A percentile compares a stretch with the other conserved stretches of the same genome.
Evolutionary conservation across 2,113 vertebrate genomes (phyloP).

Genomic region (Megalops atlanticus): DNA sequence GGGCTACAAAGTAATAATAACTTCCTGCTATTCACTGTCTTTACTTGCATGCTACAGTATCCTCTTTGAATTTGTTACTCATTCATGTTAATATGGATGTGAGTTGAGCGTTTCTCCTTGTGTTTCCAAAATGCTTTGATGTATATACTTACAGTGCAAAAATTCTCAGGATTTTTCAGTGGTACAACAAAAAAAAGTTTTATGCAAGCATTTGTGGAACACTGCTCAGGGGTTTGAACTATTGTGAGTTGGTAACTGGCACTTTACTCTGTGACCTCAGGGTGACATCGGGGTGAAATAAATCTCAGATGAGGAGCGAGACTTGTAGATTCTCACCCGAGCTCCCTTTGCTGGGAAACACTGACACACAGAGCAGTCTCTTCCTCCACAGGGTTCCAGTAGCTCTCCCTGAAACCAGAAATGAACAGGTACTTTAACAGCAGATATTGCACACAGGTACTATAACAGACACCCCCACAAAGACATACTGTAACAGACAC

Average conservation of each 20-base stretch:
- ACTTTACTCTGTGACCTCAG: not conserved
- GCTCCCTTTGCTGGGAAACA: slow-evolving; percentile 82
- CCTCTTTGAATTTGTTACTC: not conserved
- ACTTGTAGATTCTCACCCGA: slow-evolving; percentile 64
- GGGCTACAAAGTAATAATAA: not conserved
- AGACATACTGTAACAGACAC: not conserved
- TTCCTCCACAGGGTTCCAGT: slow-evolving; percentile 66
- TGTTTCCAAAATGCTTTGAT: too few species aligned
- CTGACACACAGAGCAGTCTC: slow-evolving; percentile 74
- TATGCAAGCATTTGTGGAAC: not conserved
- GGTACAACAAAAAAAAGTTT: not conserved
- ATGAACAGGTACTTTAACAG: slow-evolving; percentile 20
- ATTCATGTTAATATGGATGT: not conserved
- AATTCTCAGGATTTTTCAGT: too few species aligned
- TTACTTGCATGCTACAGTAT: not conserved
- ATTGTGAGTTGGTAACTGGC: not conserved
- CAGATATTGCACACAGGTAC: too few species aligned
- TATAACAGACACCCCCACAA: too few species aligned
- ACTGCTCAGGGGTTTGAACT: not conserved
- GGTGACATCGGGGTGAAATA: not conserved
- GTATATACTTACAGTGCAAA: too few species aligned
- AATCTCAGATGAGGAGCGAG: not conserved
- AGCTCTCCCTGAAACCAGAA: slow-evolving; percentile 56
- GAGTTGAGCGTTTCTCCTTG: not conserved
- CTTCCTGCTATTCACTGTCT: not conserved